These are phyloP conservation scores for Eidolon helvum DNA, from an alignment of 2,113 vertebrate species.

Conservation along the genomic window DNA sequence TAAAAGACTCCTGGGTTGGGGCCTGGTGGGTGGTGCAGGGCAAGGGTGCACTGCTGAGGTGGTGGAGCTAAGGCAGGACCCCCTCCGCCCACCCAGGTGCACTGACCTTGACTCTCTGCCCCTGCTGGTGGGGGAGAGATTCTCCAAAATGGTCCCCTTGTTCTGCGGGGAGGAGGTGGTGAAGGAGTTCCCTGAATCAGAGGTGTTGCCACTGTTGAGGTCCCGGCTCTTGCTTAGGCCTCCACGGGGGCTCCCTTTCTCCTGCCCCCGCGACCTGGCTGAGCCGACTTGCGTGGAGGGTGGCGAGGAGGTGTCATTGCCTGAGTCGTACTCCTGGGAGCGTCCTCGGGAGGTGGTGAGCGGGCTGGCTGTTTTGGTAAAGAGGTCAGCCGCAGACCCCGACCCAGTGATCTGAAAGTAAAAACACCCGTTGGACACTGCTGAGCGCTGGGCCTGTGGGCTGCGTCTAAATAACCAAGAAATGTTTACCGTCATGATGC, in stretches of 20 bases:
- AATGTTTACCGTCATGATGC: conserved; percentile 89
- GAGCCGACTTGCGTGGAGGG: conserved; percentile 92
- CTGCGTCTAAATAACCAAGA: conserved; percentile 80
- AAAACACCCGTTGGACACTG: conserved; percentile 87
- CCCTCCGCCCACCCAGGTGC: not conserved
- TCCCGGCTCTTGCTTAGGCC: conserved; percentile 85
- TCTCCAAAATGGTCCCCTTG: conserved; percentile 86
- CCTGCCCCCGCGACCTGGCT: conserved; percentile 85
- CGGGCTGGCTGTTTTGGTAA: conserved; percentile 86
- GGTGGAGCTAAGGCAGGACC: too few species aligned
- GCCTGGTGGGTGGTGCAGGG: not conserved
- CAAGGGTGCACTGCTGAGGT: not conserved
- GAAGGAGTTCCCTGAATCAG: conserved; percentile 98
- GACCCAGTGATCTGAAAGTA: conserved; percentile 94
- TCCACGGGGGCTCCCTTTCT: conserved; percentile 81
- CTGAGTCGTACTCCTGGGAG: conserved; percentile 95
- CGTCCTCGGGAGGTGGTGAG: conserved; percentile 83
- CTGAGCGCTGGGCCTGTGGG: conserved; percentile 72
- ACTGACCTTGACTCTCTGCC: conserved; percentile 84
- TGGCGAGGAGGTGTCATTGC: conserved; percentile 97
- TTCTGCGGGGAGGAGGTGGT: conserved; percentile 94
- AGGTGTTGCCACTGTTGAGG: conserved; percentile 88
- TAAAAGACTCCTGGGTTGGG: not conserved
- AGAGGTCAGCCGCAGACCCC: conserved; percentile 87
- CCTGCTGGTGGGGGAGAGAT: conserved; percentile 80